Base-by-base conservation (phyloP, 2,888 invertebrate species). In the Girardia tigrina region DNA sequence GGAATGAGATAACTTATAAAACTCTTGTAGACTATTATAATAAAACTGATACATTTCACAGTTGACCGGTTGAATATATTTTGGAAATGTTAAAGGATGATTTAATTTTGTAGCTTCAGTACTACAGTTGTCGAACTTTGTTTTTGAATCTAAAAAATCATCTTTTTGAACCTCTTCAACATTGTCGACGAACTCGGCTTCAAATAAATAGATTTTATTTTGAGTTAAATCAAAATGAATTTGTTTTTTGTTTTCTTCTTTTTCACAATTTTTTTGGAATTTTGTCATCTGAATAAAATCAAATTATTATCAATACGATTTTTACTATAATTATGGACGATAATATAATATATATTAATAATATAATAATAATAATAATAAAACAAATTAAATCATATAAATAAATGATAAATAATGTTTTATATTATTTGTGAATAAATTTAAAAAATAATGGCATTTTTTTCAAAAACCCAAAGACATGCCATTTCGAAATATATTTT, bases 241-340 rank as follows among this genome's bases (percentile, higher is more conserved):
- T 56, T 56, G 56, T n/a, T 56, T 56, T 56, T 56, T 56, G 4
- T n/a, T 56, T n/a, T 56, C 8, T 20, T 6, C n/a, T 56, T 56
- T 56, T 56, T 56, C 56, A 56, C 23, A 20, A 23, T 8, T 56
- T 12, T 56, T 23, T 4, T n/a, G n/a, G 23, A 8, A 56, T 8
- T 56, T 56, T 56, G n/a, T 56, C 56, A 56, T 56, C 56, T 56
- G n/a, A 56, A 56, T n/a, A n/a, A n/a, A n/a, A n/a, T n/a, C n/a
- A n/a, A n/a, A n/a, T n/a, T n/a, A n/a, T n/a, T n/a, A n/a, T n/a
- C n/a, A n/a, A n/a, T n/a, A n/a, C n/a, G n/a, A n/a, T n/a, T n/a
- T n/a, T n/a, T n/a, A n/a, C n/a, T n/a, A n/a, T n/a, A n/a, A n/a
- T n/a, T n/a, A n/a, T n/a, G n/a, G n/a, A n/a, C n/a, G n/a, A n/a